Evolutionary conservation across 2,888 invertebrate genomes (phyloP).

Genomic region (Tiphia femorata): DNA sequence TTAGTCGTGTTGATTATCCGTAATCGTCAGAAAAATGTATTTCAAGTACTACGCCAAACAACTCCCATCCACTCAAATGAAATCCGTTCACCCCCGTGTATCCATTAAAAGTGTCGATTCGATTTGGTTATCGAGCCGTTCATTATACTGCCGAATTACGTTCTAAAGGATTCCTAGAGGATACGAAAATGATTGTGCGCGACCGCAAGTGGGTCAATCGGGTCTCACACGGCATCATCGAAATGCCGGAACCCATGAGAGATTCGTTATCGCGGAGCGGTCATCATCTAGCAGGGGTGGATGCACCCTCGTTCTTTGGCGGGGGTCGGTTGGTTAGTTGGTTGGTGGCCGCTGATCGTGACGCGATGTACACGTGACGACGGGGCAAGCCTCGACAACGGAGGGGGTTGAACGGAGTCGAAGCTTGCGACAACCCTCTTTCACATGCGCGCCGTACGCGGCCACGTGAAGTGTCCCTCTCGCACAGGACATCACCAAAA

Average conservation of each 20-base stretch:
- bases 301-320: constrained; percentile 31
- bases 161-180: background rate
- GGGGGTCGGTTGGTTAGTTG: no score
- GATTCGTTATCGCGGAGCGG: constrained; percentile 3
- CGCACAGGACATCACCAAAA: constrained; percentile 35
- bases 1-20: no score
- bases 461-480: constrained; percentile 51
- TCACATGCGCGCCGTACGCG: constrained; percentile 61
- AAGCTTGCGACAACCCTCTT: constrained; percentile 36
- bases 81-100: no score
- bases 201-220: background rate
- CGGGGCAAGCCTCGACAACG: constrained; percentile 14
- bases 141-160: no score
- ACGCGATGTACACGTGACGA: constrained; percentile 61
- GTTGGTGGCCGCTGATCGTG: constrained; percentile 17
- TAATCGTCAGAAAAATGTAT: no score
- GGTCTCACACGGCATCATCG: background rate
- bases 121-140: no score
- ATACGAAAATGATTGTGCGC: background rate
- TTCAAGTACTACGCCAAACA: no score
- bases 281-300: constrained; percentile 21
- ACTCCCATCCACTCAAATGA: no score
- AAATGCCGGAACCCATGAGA: no score
- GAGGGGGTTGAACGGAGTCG: constrained; percentile 43
- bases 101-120: no score